Evolutionary conservation across 2,797 vertebrate species (phyloP), one percentile per base, ranked within the genome.

Genomic region (Tadarida brasiliensis): DNA sequence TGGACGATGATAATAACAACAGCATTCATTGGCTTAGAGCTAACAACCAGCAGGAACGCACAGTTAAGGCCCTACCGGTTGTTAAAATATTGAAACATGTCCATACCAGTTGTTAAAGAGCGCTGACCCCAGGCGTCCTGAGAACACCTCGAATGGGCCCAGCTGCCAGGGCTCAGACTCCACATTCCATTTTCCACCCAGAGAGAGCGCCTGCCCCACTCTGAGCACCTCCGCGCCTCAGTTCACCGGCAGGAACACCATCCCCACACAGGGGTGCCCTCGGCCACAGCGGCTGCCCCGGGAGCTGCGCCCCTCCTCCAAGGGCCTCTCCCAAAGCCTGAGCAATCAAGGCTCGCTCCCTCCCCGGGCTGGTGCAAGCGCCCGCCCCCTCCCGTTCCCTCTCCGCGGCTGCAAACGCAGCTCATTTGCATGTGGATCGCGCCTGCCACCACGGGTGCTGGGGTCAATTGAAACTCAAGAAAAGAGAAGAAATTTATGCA

Each of bases 391-490:
- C 97, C 74, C 10, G 86, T 97, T 97, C 98, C 97, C 96, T 97
- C 98, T 97, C 97, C 95, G 94, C 96, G 5, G 98, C 98, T 85
- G 98, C 97, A 98, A 98, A 98, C 97, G 98, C 97, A 96, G 97
- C 98, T 99, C 98, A 99, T 99, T 99, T 99, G 99, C 99, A 99
- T 99, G 98, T 98, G 98, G 98, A 98, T 99, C 98, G 98, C 94
- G 98, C 98, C 98, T 99, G 98, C 98, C 98, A 98, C 98, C 98
- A 97, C 97, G 98, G 98, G 98, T 98, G 98, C 98, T 98, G 98
- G 98, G 98, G 99, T 99, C 99, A 99, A 99, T 99, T 99, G 98
- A 98, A 99, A 98, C 98, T 99, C 98, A 97, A 98, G 98, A 98
- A 99, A 99, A 99, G 98, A 98, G 98, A 98, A 98, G 97, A 98